A percentile compares a stretch with the other conserved stretches of the same genome.
Evolutionary conservation across 2,113 vertebrate species (phyloP).

Genomic region (rabbit (Oryctolagus cuniculus)): mOryCun1.1 NC_091435.1:153241501-153242000

Average conservation of each 20-base stretch:
- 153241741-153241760: constrained; percentile 57
- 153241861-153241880: constrained; percentile 32
- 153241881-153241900: constrained; percentile 18
- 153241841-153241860: neutral
- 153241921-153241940: constrained; percentile 8
- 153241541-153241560: constrained; percentile 81
- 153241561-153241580: constrained; percentile 83
- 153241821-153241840: constrained; percentile 60
- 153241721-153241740: neutral
- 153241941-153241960: constrained; percentile 51
- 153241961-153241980: constrained; percentile 56
- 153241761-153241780: neutral
- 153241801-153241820: constrained; percentile 6
- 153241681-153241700: neutral
- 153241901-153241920: constrained; percentile 58
- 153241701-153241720: neutral
- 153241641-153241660: constrained; percentile 60
- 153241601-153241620: constrained; percentile 65
- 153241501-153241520: constrained; percentile 85
- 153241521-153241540: constrained; percentile 82
- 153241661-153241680: constrained; percentile 19
- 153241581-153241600: constrained; percentile 80
- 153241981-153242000: constrained; percentile 65
- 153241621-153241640: constrained; percentile 65
- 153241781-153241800: constrained; percentile 34